Conservation (phyloP, 1,140 invertebrate species). For the Hesperophylax magnus region DNA sequence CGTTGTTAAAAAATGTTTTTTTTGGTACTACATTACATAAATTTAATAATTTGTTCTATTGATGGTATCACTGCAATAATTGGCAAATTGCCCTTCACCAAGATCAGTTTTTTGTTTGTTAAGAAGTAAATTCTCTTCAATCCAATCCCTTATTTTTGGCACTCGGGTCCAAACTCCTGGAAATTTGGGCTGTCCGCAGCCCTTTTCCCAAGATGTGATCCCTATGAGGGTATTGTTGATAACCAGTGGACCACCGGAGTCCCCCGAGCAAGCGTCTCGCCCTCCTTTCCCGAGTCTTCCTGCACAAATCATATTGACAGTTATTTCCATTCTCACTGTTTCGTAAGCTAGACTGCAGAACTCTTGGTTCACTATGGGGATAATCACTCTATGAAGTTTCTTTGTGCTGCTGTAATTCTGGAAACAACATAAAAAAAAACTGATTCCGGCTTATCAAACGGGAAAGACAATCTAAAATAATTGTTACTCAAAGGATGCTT, state of each 20-base stretch:
- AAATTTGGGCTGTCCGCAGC: constrained; percentile 66
- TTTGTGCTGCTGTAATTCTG: constrained; percentile 51
- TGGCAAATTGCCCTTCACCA: too few relatives aligned
- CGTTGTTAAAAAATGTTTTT: too few relatives aligned
- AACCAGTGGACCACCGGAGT: constrained; percentile 75
- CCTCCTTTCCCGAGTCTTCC: constrained; percentile 64
- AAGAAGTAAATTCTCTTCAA: too few relatives aligned
- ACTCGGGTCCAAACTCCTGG: constrained; percentile 73
- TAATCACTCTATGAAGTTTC: constrained; percentile 61
- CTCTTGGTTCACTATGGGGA: constrained; percentile 63
- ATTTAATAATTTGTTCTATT: too few relatives aligned
- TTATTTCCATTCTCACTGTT: constrained; percentile 62
- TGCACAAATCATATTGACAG: constrained; percentile 80
- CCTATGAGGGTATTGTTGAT: constrained; percentile 70
- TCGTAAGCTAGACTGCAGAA: constrained; percentile 61
- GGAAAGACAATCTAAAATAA: not conserved
- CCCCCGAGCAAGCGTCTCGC: constrained; percentile 67
- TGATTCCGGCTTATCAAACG: not conserved
- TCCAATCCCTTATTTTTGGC: not conserved
- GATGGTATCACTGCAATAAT: too few relatives aligned
- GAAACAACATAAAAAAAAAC: constrained; percentile 24
- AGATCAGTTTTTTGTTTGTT: too few relatives aligned
- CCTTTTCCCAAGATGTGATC: constrained; percentile 68
- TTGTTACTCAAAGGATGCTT: not conserved
- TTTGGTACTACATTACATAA: too few relatives aligned